Conservation (phyloP, 2,888 invertebrate genomes). For the Halocaridina rubra region DNA sequence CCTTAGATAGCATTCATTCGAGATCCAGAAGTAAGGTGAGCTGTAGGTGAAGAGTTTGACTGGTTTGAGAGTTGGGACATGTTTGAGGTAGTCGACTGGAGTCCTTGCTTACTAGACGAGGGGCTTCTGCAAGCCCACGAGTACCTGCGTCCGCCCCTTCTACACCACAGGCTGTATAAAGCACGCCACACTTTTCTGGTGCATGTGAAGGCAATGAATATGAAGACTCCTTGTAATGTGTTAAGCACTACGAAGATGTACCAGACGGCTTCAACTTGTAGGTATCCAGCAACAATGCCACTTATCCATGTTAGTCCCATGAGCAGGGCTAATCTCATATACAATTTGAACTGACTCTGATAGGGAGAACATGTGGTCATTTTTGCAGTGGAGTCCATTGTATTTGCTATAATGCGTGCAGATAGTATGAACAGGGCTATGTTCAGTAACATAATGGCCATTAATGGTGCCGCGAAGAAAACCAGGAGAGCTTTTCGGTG, state of each 20-base stretch:
- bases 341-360: constrained; percentile 68
- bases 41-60: too few species aligned
- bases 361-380: constrained; percentile 64
- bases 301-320: constrained; percentile 72
- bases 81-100: constrained; percentile 32
- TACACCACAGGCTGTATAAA: constrained; percentile 16
- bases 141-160: not conserved
- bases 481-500: constrained; percentile 70
- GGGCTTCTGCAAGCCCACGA: constrained; percentile 23
- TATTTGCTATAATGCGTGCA: constrained; percentile 69
- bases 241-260: constrained; percentile 70
- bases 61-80: constrained; percentile 43
- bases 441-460: constrained; percentile 69
- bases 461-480: constrained; percentile 71
- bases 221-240: constrained; percentile 71
- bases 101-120: constrained; percentile 38
- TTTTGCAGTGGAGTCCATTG: constrained; percentile 67
- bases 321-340: constrained; percentile 70
- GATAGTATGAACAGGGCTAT: constrained; percentile 69
- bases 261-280: constrained; percentile 69
- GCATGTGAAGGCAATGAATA: constrained; percentile 71
- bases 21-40: too few species aligned
- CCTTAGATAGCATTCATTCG: too few species aligned
- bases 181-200: constrained; percentile 68
- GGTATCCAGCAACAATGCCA: constrained; percentile 70